These are phyloP conservation scores for Chromoteleia sp. DNA, from an alignment of 2,888 invertebrate species.

Conservation along the genomic window DNA sequence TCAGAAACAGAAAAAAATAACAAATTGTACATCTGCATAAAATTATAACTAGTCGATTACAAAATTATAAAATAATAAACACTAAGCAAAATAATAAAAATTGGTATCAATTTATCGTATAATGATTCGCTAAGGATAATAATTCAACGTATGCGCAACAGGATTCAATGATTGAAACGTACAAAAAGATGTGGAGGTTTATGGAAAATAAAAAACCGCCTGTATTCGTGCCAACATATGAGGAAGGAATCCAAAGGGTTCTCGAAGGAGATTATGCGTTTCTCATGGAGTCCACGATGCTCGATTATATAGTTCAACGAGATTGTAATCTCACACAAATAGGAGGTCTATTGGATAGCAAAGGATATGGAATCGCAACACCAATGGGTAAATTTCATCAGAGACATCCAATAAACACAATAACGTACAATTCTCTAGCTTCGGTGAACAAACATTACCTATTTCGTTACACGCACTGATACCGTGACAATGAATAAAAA, in stretches of 20 bases:
- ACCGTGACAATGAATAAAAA: too few species aligned
- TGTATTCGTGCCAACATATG: constrained; percentile 95
- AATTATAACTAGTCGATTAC: too few species aligned
- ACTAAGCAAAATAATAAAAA: not conserved
- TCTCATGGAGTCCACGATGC: constrained; percentile 98
- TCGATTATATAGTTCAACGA: constrained; percentile 97
- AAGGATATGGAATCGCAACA: constrained; percentile 98
- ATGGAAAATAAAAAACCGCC: constrained; percentile 93
- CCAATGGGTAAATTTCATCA: constrained; percentile 90
- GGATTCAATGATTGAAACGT: constrained; percentile 96
- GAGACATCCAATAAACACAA: not conserved
- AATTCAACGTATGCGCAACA: constrained; percentile 77
- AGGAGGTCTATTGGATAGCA: constrained; percentile 93
- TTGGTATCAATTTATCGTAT: not conserved
- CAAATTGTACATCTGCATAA: too few species aligned
- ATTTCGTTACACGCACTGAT: too few species aligned
- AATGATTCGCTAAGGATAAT: not conserved
- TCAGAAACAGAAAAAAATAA: too few species aligned
- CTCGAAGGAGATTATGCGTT: constrained; percentile 97
- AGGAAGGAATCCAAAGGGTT: constrained; percentile 95
- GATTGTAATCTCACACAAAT: constrained; percentile 98
- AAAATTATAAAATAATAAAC: too few species aligned
- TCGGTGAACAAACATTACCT: too few species aligned
- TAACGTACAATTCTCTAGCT: too few species aligned
- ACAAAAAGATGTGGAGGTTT: constrained; percentile 97